Conservation (phyloP, 2,888 invertebrate genomes). For the Pyrrhia umbra region DNA sequence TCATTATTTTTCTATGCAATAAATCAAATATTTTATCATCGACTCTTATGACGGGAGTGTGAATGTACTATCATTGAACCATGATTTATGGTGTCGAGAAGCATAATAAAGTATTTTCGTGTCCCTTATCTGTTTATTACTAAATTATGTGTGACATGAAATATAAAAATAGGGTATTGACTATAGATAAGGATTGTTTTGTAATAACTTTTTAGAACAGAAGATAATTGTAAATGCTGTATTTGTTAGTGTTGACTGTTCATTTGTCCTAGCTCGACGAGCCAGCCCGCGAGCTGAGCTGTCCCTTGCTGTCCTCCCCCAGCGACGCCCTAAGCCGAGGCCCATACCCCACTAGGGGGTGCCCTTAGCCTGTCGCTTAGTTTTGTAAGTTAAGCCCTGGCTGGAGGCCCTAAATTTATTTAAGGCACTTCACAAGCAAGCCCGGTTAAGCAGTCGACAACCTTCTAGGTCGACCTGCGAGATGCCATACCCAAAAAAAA, state of each 20-base stretch:
- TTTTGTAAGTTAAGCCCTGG: too few species aligned
- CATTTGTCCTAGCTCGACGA: neutral
- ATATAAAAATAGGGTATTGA: slow-evolving; percentile 33
- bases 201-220: slow-evolving; percentile 24
- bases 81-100: slow-evolving; percentile 53
- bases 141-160: slow-evolving; percentile 47
- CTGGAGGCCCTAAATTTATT: too few species aligned
- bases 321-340: too few species aligned
- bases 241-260: neutral
- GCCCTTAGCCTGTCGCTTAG: too few species aligned
- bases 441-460: too few species aligned
- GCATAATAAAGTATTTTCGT: slow-evolving; percentile 56
- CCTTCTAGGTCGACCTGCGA: too few species aligned
- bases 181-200: slow-evolving; percentile 38
- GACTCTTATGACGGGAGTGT: slow-evolving; percentile 48
- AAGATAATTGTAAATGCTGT: slow-evolving; percentile 7
- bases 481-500: too few species aligned
- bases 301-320: too few species aligned
- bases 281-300: too few species aligned
- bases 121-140: slow-evolving; percentile 51
- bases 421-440: too few species aligned
- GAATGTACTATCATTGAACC: slow-evolving; percentile 54
- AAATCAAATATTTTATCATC: slow-evolving; percentile 56
- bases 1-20: slow-evolving; percentile 53
- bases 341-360: too few species aligned